Conservation (phyloP, 1,140 invertebrate species). For the Melitaea cinxia region DNA sequence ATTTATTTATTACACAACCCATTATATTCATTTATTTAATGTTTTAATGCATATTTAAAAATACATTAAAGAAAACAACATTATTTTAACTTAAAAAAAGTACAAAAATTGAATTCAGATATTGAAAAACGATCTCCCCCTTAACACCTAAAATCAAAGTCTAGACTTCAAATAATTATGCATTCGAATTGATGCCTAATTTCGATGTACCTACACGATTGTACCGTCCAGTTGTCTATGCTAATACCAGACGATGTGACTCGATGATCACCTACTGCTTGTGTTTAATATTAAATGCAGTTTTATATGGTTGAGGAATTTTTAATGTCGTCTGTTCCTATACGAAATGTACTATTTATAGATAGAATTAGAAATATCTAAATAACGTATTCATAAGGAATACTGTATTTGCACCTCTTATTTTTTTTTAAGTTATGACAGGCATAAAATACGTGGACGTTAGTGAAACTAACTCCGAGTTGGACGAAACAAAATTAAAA, state of each 20-base stretch:
- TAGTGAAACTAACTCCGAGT: too few species aligned
- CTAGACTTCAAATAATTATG: constrained; percentile 53
- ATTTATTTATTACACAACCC: too few species aligned
- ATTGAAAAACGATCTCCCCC: constrained; percentile 35
- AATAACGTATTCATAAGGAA: not conserved
- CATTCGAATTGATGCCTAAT: constrained; percentile 54
- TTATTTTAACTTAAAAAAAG: not conserved
- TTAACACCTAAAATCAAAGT: constrained; percentile 50
- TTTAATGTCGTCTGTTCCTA: not conserved
- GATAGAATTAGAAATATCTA: too few species aligned
- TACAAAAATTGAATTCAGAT: not conserved
- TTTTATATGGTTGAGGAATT: constrained; percentile 24
- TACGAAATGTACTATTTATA: not conserved
- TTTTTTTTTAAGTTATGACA: too few species aligned
- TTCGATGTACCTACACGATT: constrained; percentile 42
- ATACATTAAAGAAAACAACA: too few species aligned
- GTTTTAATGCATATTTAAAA: too few species aligned
- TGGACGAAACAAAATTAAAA: too few species aligned
- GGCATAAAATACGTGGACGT: too few species aligned
- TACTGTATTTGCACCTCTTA: too few species aligned
- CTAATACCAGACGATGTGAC: constrained; percentile 24
- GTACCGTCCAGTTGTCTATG: constrained; percentile 40
- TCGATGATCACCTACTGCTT: constrained; percentile 24
- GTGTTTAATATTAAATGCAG: constrained; percentile 38
- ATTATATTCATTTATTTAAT: too few species aligned